Conservation (phyloP, 1,140 invertebrate genomes). For the Drosophila fuyamai region DNA sequence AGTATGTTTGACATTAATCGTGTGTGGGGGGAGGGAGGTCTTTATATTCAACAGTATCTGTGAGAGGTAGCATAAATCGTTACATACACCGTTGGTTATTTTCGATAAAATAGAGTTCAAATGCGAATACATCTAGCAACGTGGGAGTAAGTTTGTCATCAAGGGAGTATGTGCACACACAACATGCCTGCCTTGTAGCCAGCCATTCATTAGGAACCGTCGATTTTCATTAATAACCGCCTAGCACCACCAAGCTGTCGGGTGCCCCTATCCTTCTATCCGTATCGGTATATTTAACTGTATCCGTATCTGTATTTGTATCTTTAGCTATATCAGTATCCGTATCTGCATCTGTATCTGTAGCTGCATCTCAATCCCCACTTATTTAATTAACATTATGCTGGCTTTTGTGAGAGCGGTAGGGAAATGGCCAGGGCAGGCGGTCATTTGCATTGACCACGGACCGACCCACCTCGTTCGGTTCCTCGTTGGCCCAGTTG, state of each 20-base stretch:
- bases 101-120: conserved; percentile 61
- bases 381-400: conserved; percentile 67
- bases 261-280: conserved; percentile 13
- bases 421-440: conserved; percentile 66
- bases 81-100: conserved; percentile 55
- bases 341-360: conserved; percentile 24
- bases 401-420: conserved; percentile 64
- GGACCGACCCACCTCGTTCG: conserved; percentile 23
- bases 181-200: conserved; percentile 74
- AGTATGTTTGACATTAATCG: conserved; percentile 10
- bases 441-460: conserved; percentile 52
- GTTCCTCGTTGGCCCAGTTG: conserved; percentile 56
- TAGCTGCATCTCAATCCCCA: conserved; percentile 13
- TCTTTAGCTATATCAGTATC: conserved; percentile 27
- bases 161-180: conserved; percentile 71
- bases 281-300: conserved; percentile 27
- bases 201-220: conserved; percentile 81
- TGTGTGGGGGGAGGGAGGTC: background rate
- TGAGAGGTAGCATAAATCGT: conserved; percentile 75
- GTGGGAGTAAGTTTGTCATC: conserved; percentile 45
- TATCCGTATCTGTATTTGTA: conserved; percentile 28
- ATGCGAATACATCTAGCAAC: conserved; percentile 52
- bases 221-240: conserved; percentile 72
- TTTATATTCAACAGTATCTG: conserved; percentile 58
- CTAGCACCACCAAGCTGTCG: conserved; percentile 46